Evolutionary conservation across 2,113 vertebrate genomes (phyloP).

Genomic region (Burhinus oedicnemus): DNA sequence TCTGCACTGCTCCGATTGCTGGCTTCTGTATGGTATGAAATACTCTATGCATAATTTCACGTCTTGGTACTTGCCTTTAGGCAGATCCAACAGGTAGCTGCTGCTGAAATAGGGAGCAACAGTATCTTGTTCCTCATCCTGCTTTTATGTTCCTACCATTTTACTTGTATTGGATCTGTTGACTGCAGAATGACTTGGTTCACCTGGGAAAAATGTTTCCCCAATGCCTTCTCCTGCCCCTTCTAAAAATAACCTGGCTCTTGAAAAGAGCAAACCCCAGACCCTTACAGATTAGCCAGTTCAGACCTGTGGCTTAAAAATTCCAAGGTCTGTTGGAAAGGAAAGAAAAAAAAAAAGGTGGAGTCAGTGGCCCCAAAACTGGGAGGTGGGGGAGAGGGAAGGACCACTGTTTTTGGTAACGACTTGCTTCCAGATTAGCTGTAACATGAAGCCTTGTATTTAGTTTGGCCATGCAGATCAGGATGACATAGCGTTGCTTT

Average conservation of each 20-base stretch:
- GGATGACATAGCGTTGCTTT: background rate
- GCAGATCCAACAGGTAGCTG: background rate
- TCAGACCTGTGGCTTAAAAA: background rate
- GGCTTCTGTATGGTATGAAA: background rate
- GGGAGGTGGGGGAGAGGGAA: background rate
- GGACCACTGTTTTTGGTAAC: background rate
- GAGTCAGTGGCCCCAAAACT: fast-evolving
- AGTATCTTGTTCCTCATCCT: background rate
- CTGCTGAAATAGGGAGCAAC: background rate
- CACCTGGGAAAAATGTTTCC: background rate
- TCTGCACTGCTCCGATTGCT: background rate
- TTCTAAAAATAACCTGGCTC: background rate
- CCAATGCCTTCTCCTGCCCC: background rate
- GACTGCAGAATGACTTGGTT: background rate
- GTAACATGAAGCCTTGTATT: background rate
- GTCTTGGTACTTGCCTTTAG: background rate
- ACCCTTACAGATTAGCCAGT: background rate
- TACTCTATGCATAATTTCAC: background rate
- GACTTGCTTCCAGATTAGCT: background rate
- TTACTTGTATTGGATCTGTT: background rate
- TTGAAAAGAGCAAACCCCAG: background rate
- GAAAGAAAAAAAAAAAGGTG: background rate
- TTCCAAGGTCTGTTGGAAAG: background rate
- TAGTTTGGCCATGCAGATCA: background rate
- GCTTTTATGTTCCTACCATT: background rate